Evolutionary conservation across 2,888 invertebrate species (phyloP).

Genomic region (Agriotes lineatus): DNA sequence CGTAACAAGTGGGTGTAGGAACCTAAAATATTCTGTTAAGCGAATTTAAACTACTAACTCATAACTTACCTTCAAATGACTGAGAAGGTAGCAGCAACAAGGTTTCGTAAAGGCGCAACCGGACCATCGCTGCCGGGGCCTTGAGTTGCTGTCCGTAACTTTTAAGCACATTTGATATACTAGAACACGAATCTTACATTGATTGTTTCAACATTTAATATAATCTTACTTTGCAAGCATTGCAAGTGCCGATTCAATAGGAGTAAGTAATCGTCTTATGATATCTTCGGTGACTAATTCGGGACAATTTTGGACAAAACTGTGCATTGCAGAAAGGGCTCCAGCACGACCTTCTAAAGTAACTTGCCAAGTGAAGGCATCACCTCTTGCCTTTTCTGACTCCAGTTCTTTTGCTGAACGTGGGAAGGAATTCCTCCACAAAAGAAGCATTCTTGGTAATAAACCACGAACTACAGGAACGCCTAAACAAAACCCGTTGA

Average conservation of each 20-base stretch:
- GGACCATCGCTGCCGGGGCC: conserved; percentile 93
- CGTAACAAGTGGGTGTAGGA: conserved; percentile 89
- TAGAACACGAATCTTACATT: conserved; percentile 62
- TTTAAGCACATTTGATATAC: conserved; percentile 86
- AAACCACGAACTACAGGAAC: conserved; percentile 93
- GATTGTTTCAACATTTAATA: not conserved
- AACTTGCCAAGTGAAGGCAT: conserved; percentile 99
- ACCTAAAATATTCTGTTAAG: conserved; percentile 68
- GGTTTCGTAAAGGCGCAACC: conserved; percentile 93
- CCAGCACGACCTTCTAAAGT: conserved; percentile 97
- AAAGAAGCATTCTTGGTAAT: conserved; percentile 90
- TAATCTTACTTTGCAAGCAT: conserved; percentile 89
- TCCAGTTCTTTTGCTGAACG: conserved; percentile 96
- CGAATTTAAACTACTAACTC: no score
- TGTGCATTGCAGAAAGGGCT: conserved; percentile 95
- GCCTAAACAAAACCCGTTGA: no score
- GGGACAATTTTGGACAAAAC: conserved; percentile 90
- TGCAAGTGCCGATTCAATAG: conserved; percentile 94
- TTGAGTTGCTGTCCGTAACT: conserved; percentile 93
- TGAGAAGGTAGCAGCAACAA: conserved; percentile 82
- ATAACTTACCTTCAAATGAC: conserved; percentile 79
- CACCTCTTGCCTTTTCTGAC: conserved; percentile 94
- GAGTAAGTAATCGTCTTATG: conserved; percentile 86
- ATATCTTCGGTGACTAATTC: conserved; percentile 94
- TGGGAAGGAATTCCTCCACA: conserved; percentile 99